These are phyloP conservation scores for Conops quadrifasciatus DNA, from an alignment of 2,888 invertebrate species.

Conservation along the genomic window DNA sequence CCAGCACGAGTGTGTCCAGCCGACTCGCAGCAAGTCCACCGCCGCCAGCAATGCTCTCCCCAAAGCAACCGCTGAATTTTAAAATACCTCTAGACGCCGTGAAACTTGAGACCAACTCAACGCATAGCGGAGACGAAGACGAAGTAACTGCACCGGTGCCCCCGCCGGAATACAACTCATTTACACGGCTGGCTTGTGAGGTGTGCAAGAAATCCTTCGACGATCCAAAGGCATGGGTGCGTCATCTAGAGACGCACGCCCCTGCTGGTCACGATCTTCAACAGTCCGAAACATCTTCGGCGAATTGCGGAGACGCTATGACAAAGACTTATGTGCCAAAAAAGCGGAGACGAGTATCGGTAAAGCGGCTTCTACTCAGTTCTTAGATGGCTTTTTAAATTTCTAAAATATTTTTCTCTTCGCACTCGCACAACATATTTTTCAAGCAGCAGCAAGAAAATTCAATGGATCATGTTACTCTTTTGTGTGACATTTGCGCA, in stretches of 20 bases:
- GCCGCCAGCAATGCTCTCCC: conserved; percentile 46
- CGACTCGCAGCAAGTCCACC: conserved; percentile 36
- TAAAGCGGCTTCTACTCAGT: conserved; percentile 41
- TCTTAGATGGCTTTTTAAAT: background rate
- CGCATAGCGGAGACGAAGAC: conserved; percentile 42
- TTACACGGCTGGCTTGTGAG: conserved; percentile 84
- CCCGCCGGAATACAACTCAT: conserved; percentile 65
- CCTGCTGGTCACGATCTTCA: conserved; percentile 33
- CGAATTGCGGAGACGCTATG: conserved; percentile 37
- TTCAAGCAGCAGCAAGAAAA: conserved; percentile 68
- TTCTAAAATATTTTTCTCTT: background rate
- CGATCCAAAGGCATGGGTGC: conserved; percentile 83
- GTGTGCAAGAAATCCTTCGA: conserved; percentile 85
- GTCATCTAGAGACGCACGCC: conserved; percentile 83
- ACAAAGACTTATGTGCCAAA: conserved; percentile 61
- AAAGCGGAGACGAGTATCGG: conserved; percentile 69
- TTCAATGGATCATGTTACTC: conserved; percentile 71
- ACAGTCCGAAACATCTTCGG: conserved; percentile 16
- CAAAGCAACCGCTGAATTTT: conserved; percentile 57
- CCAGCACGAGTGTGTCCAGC: conserved; percentile 12
- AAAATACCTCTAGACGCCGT: conserved; percentile 50
- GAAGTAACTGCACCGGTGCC: conserved; percentile 37
- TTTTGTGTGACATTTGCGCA: conserved; percentile 81
- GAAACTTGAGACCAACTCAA: conserved; percentile 49
- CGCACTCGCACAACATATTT: conserved; percentile 9